These are phyloP conservation scores for Prunella himalayana DNA, from an alignment of 2,113 vertebrate genomes.

Conservation along the genomic window DNA sequence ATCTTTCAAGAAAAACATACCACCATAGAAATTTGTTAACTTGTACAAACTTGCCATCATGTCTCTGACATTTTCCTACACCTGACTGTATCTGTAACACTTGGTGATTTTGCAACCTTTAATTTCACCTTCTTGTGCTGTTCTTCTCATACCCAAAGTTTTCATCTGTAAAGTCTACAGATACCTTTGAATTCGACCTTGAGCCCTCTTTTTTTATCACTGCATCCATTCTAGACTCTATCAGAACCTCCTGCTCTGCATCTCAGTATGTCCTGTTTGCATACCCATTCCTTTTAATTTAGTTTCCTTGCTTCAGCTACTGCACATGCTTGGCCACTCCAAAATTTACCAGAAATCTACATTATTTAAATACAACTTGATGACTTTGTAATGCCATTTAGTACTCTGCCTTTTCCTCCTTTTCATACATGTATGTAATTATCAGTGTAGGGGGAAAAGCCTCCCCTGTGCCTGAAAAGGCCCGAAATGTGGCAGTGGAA, in stretches of 20 bases:
- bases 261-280: neutral
- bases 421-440: too few species aligned
- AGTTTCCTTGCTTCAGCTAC: neutral
- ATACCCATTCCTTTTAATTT: neutral
- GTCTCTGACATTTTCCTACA: neutral
- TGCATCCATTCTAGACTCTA: neutral
- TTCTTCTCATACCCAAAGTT: neutral
- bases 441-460: neutral
- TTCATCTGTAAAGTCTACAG: neutral
- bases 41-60: neutral
- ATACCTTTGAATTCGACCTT: neutral
- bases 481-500: neutral
- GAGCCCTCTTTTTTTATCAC: neutral
- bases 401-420: neutral
- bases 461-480: neutral
- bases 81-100: neutral
- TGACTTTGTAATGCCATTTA: neutral
- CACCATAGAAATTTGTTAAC: neutral
- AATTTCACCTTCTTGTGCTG: neutral
- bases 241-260: neutral
- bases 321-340: neutral
- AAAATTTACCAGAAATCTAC: neutral
- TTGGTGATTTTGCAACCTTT: neutral
- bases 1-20: neutral
- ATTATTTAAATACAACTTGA: neutral